Conservation (phyloP, 2,888 invertebrate species). For the Meta bourneti region DNA sequence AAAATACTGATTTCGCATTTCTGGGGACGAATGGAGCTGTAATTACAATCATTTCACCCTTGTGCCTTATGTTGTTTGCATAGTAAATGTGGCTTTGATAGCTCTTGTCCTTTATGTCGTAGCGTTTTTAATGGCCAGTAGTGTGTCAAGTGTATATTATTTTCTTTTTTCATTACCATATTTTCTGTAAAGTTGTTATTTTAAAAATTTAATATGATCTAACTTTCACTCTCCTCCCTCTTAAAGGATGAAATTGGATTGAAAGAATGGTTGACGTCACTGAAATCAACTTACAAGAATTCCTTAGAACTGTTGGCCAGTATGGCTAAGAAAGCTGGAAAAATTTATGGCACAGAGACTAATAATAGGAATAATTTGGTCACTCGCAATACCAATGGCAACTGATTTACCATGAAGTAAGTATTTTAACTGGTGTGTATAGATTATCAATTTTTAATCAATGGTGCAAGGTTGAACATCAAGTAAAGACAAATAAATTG, state of each 20-base stretch:
- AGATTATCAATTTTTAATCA: not conserved
- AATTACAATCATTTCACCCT: too few relatives aligned
- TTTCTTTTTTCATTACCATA: too few relatives aligned
- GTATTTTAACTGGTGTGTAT: not conserved
- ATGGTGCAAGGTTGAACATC: too few relatives aligned
- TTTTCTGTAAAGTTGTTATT: too few relatives aligned
- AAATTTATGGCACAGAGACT: constrained; percentile 95
- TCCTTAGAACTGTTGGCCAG: constrained; percentile 96
- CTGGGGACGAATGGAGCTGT: too few relatives aligned
- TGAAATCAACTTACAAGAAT: constrained; percentile 96
- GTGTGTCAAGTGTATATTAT: too few relatives aligned
- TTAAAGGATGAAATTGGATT: constrained; percentile 93
- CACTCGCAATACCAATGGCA: constrained; percentile 76
- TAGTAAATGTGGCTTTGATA: too few relatives aligned
- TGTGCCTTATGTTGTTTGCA: too few relatives aligned
- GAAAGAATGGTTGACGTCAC: constrained; percentile 97
- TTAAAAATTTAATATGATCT: not conserved
- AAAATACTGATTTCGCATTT: too few relatives aligned
- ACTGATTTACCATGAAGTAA: constrained; percentile 68
- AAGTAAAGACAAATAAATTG: too few relatives aligned
- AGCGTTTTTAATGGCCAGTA: too few relatives aligned
- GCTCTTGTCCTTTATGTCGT: too few relatives aligned
- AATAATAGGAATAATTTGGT: constrained; percentile 76
- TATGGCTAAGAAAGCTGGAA: constrained; percentile 99
- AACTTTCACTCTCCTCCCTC: not conserved